Percentiles rank a stretch among this genome's conserved stretches.
Evolutionary conservation across 2,797 vertebrate species (phyloP).

Genomic region (Somateria mollissima): DNA sequence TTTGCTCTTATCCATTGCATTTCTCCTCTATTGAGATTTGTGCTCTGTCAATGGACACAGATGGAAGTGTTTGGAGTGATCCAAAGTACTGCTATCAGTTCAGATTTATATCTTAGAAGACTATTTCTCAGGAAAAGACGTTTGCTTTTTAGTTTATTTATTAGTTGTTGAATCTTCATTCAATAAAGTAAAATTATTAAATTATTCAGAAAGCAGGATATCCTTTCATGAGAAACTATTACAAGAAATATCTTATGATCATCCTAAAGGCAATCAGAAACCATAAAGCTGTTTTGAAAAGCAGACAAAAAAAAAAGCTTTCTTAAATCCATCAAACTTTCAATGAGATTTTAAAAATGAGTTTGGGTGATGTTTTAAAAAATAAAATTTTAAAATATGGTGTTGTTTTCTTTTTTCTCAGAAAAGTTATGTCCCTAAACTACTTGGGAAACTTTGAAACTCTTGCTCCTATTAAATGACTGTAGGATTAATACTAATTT

Average conservation of each 20-base stretch:
- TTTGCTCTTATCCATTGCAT: not conserved
- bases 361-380: not conserved
- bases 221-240: not conserved
- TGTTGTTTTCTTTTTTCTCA: not conserved
- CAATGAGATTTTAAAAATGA: not conserved
- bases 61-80: not conserved
- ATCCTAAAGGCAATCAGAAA: not conserved
- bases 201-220: not conserved
- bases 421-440: not conserved
- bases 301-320: not conserved
- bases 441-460: not conserved
- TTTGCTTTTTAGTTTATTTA: not conserved
- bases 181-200: not conserved
- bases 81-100: not conserved
- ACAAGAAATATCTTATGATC: not conserved
- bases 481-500: not conserved
- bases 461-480: not conserved
- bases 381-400: not conserved
- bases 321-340: not conserved
- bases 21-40: not conserved
- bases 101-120: not conserved
- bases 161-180: not conserved
- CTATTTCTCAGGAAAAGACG: not conserved
- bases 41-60: not conserved
- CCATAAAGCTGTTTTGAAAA: not conserved